Evolutionary conservation across 1,140 invertebrate species (phyloP), one percentile per base, ranked within the genome.

Genomic region (Cherax quadricarinatus): DNA sequence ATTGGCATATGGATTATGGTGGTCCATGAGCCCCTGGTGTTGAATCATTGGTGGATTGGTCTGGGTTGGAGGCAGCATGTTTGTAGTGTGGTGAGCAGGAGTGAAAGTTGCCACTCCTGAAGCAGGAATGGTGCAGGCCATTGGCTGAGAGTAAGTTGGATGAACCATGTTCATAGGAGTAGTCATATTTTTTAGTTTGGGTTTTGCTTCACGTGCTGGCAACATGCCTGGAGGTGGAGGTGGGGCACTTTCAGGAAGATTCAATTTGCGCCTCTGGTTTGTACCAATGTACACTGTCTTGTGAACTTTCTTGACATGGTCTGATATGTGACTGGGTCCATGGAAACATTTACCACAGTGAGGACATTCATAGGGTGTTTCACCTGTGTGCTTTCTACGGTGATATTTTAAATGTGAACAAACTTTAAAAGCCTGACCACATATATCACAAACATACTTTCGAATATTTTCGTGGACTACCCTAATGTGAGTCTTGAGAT

Each of bases 371-470:
- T 93, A 93, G 4, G 93, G 94, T 1, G 91, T 87, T 88, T 94
- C 91, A 48, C 91, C 94, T 21, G 94, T 93, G 89, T 94, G 94
- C 62, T 90, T 94, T 60, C 90, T 60, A 18, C 86, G 91, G 75
- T 94, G 93, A 30, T 92, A 87, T 78, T 94, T 94, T 57, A 94
- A 60, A 78, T 94, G 93, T 4, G 93, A 93, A 16, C 88, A 86
- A 62, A 91, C 89, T 41, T 90, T 91, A 53, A 92, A 92, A 18
- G 84, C 86, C 49, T 92, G 91, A 24, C 91, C 91, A 93, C 94
- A 94, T 10, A 93, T 87, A 79, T 94, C 93, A 86, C 94, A 94
- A 14, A 93, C 92, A 92, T 93, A 94, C 9, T 92, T 93, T 82
- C 93, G 70, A 49, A 91, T 89, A 48, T 94, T 94, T 48, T 93